phyloP scores from a whole-genome alignment of 1,140 invertebrate species.

The Asbolus verrucosus region DNA sequence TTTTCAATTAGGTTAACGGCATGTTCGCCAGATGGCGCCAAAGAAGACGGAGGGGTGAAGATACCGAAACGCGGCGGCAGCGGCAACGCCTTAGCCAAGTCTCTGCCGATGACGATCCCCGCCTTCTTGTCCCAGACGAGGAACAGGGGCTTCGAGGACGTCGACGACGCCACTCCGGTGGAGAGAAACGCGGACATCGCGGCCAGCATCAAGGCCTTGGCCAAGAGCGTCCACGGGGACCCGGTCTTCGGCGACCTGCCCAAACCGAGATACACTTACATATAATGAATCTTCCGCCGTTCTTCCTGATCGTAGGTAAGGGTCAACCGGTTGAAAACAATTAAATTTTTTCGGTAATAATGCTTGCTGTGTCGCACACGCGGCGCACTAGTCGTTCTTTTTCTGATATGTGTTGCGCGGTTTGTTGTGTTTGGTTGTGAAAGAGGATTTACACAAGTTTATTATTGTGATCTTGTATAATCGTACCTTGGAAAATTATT shows the following conservation, averaged over 20 bases:
- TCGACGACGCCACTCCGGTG: constrained; percentile 63
- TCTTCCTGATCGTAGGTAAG: constrained; percentile 21
- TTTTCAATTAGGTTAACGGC: too few relatives aligned
- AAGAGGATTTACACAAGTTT: not conserved
- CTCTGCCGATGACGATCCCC: constrained; percentile 70
- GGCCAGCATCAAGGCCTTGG: constrained; percentile 87
- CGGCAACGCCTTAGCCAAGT: constrained; percentile 67
- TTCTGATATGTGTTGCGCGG: constrained; percentile 1
- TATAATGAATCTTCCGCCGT: constrained; percentile 67
- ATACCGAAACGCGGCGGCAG: constrained; percentile 62
- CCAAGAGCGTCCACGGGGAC: constrained; percentile 87
- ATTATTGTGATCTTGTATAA: constrained; percentile 9
- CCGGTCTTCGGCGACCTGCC: constrained; percentile 86
- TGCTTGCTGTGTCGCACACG: constrained; percentile 6
- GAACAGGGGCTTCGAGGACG: constrained; percentile 63
- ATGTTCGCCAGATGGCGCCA: too few relatives aligned
- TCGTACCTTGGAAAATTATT: constrained; percentile 18
- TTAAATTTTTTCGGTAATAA: not conserved
- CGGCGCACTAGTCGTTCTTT: constrained; percentile 19
- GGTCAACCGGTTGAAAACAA: not conserved
- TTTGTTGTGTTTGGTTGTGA: constrained; percentile 40
- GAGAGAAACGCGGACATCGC: constrained; percentile 77
- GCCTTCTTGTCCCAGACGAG: constrained; percentile 64
- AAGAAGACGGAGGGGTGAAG: constrained; percentile 67
- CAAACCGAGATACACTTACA: constrained; percentile 82